These are phyloP conservation scores for Drosophila kurseongensis DNA, from an alignment of 1,140 invertebrate species.

Conservation along the genomic window DNA sequence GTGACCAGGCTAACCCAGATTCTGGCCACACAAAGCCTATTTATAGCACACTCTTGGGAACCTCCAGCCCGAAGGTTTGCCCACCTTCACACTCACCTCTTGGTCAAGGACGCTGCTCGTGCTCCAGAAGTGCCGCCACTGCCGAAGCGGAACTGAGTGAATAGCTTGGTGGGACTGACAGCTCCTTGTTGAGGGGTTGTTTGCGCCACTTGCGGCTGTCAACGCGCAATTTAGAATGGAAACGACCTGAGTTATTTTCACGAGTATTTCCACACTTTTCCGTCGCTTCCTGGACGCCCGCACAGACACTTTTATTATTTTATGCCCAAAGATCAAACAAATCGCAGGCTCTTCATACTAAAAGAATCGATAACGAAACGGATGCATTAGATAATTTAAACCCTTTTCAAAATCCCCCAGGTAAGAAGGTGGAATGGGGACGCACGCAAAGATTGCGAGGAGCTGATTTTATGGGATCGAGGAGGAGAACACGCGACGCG, in stretches of 20 bases:
- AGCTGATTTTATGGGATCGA: slow-evolving; percentile 70
- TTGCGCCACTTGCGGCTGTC: slow-evolving; percentile 69
- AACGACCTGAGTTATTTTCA: slow-evolving; percentile 75
- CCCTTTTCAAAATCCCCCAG: slow-evolving; percentile 59
- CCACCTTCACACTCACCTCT: slow-evolving; percentile 73
- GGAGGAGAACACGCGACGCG: slow-evolving; percentile 55
- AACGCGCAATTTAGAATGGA: slow-evolving; percentile 65
- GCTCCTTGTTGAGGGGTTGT: slow-evolving; percentile 45
- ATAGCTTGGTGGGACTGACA: slow-evolving; percentile 40
- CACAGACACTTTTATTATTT: slow-evolving; percentile 25
- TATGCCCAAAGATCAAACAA: slow-evolving; percentile 66
- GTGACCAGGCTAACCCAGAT: slow-evolving; percentile 23
- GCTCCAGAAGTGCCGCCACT: slow-evolving; percentile 39
- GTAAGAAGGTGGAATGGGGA: slow-evolving; percentile 49
- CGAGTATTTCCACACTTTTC: slow-evolving; percentile 59
- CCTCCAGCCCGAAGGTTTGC: slow-evolving; percentile 14
- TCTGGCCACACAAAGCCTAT: slow-evolving; percentile 13
- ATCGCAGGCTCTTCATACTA: slow-evolving; percentile 53
- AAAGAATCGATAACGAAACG: slow-evolving; percentile 75
- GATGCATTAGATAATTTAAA: slow-evolving; percentile 71
- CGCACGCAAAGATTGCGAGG: slow-evolving; percentile 64
- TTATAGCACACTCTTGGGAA: slow-evolving; percentile 17
- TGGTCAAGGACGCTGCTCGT: slow-evolving; percentile 72
- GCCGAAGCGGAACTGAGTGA: slow-evolving; percentile 23
- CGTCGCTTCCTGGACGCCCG: slow-evolving; percentile 30